Base-by-base conservation (phyloP, 2,888 invertebrate species). In the Folsomia manolachei region DNA sequence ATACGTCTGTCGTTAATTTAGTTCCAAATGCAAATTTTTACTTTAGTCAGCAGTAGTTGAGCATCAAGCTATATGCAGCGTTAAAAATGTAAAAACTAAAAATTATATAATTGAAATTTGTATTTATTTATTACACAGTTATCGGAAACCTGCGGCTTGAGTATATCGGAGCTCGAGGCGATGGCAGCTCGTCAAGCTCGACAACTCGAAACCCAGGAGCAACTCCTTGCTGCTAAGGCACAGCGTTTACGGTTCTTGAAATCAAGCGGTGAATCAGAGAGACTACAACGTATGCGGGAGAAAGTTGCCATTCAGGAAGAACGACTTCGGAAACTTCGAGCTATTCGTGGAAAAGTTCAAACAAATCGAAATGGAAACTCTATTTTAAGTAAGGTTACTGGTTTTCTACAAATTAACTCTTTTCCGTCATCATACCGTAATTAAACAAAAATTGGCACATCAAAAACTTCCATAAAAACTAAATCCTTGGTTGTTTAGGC, bases 141-240 rank as follows among this genome's bases (percentile, higher is more conserved):
- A 77, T 76, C 80, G 77, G 80, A 80, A 77, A 79, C 79, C 75
- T 80, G 80, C 78, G 80, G 80, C 79, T 78, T 80, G 77, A 79
- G 78, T 73, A 74, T 74, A 72, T 69, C 74, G 21, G 96, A 97
- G 89, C 91, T 97, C 88, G 95, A 95, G 88, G 95, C 95, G 85
- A 96, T 97, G 95, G 97, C 97, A 85, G 89, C 94, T 85, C 89
- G 95, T 83, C 97, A 97, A 88, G 96, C 97, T 88, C 93, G 95
- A 86, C 95, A 97, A 89, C 95, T 97, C 84, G 95, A 96, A 88
- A 91, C 93, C 83, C 97, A 97, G 88, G 93, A 94, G 85, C 89
- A 90, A 87, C 88, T 94, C 86, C 89, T 95, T 83, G 92, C 93
- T 83, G 94, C 94, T 82, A 93, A 94, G 86, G 95, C 95, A 87